A percentile compares a stretch with the other conserved stretches of the same genome.
These are phyloP conservation scores for Zosterops japonicus DNA, from an alignment of 2,113 vertebrate species.

Conservation along the genomic window DNA sequence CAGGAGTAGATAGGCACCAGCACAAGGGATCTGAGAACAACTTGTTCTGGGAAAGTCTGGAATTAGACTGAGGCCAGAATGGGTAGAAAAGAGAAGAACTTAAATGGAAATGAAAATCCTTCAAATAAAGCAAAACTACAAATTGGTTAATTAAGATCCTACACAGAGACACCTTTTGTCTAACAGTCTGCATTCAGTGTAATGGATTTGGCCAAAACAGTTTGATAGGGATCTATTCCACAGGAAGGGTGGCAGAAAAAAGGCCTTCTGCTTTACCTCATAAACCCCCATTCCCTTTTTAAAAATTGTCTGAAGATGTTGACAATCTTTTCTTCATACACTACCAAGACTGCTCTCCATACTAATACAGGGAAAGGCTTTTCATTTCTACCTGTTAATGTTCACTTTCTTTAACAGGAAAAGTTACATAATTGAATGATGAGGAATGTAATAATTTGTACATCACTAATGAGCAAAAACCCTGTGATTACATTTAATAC, in stretches of 20 bases:
- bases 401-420: neutral
- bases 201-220: neutral
- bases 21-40: neutral
- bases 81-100: neutral
- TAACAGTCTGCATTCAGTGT: neutral
- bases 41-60: neutral
- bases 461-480: neutral
- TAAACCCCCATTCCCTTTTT: neutral
- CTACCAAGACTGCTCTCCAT: neutral
- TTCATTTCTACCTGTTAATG: neutral
- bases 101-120: neutral
- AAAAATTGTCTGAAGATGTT: neutral
- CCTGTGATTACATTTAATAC: neutral
- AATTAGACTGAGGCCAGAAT: neutral
- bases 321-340: neutral
- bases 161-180: neutral
- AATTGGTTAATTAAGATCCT: constrained; percentile 12
- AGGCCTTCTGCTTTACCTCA: neutral
- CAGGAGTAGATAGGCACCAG: neutral
- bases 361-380: neutral
- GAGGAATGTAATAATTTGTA: neutral
- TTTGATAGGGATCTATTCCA: neutral
- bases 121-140: neutral
- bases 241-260: neutral
- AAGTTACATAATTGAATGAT: neutral